These are phyloP conservation scores for Pterocles burchelli DNA, from an alignment of 2,113 vertebrate genomes.

Conservation along the genomic window DNA sequence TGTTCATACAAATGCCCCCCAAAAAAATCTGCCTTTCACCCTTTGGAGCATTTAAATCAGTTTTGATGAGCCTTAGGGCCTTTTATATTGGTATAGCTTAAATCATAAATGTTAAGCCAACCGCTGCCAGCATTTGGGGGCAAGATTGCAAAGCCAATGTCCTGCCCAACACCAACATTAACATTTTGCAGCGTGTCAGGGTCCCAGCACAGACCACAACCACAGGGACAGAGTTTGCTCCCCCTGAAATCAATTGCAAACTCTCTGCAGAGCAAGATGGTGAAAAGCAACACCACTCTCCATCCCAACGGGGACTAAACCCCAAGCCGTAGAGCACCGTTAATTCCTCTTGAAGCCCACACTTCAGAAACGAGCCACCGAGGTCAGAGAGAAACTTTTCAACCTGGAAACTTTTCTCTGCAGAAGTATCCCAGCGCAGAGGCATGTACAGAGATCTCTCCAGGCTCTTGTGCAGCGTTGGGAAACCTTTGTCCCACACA, in stretches of 20 bases:
- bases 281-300: neutral
- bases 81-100: neutral
- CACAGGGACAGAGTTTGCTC: neutral
- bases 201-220: rapidly evolving
- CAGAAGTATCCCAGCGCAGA: neutral
- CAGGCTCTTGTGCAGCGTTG: neutral
- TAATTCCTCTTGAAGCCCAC: neutral
- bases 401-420: neutral
- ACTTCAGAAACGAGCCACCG: rapidly evolving
- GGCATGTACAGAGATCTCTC: neutral
- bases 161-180: neutral
- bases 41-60: neutral
- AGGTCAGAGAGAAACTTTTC: neutral
- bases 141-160: neutral
- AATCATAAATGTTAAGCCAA: neutral
- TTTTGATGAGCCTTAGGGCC: neutral
- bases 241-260: neutral
- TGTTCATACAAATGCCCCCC: rapidly evolving
- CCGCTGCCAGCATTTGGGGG: rapidly evolving
- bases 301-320: neutral
- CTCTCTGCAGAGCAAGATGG: neutral
- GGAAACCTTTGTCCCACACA: constrained; percentile 51
- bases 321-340: neutral
- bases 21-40: neutral
- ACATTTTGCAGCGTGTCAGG: rapidly evolving